A percentile compares a stretch with the other conserved stretches of the same genome.
These are phyloP conservation scores for Macropus fuliginosus DNA, from an alignment of 2,797 vertebrate species.

Conservation along the genomic window DNA sequence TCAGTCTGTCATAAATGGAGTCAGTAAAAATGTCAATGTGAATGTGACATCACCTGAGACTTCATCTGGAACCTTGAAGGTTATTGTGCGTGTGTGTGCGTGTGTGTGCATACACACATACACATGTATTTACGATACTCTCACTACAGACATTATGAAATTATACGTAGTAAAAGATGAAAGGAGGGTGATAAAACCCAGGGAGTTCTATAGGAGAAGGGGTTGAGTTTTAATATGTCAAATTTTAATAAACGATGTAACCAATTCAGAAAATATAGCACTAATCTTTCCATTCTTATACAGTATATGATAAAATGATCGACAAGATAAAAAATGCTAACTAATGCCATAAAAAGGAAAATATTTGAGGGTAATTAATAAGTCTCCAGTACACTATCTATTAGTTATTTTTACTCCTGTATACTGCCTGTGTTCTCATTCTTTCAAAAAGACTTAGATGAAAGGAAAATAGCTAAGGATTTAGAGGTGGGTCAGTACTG, in stretches of 20 bases:
- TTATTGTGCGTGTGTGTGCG: slow-evolving; percentile 69
- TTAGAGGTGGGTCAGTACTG: background rate
- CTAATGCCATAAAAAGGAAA: background rate
- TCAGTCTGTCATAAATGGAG: slow-evolving; percentile 85
- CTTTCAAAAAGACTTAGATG: slow-evolving; percentile 6
- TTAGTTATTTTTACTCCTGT: background rate
- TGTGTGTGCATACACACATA: background rate
- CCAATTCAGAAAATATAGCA: background rate
- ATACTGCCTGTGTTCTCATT: background rate
- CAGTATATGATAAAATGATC: background rate
- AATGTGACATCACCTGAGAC: slow-evolving; percentile 82
- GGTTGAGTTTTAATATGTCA: slow-evolving; percentile 42
- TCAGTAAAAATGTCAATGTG: slow-evolving; percentile 85
- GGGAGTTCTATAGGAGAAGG: slow-evolving; percentile 63
- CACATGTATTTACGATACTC: slow-evolving; percentile 76
- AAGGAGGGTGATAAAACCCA: slow-evolving; percentile 60
- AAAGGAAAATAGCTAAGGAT: background rate
- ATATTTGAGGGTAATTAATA: slow-evolving; percentile 22
- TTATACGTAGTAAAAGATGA: slow-evolving; percentile 74
- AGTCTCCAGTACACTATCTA: background rate
- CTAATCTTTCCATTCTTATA: slow-evolving; percentile 18
- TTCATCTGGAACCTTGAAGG: slow-evolving; percentile 82
- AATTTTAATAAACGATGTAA: background rate
- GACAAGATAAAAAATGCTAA: background rate
- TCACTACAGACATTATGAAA: slow-evolving; percentile 78